Evolutionary conservation across 2,888 invertebrate species (phyloP), one percentile per base, ranked within the genome.

Genomic region (Pemphredon lugubris): DNA sequence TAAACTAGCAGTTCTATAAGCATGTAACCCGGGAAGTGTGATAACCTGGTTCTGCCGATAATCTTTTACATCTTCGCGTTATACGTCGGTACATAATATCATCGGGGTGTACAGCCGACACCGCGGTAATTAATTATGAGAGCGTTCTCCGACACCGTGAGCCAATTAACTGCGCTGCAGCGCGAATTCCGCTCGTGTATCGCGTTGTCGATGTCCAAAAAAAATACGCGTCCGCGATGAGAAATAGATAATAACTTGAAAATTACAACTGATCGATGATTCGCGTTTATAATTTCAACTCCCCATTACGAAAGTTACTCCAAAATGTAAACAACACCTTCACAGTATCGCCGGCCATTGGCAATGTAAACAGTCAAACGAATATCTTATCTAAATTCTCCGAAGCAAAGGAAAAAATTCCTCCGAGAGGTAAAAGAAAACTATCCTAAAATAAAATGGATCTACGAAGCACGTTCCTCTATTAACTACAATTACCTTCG

Each of bases 111-210:
- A 65, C 14, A 61, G 42, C 21, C 61, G 65, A 74, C 74, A 61
- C 51, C 50, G 14, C 16, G 20, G 65, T 64, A 79, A 77, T 79
- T 79, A 79, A 80, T 79, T 73, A 59, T 58, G 53, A 45, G 66
- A 54, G 55, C 61, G 61, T 54, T 45, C 50, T 42, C 39, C 50
- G 73, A 61, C 60, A 65, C 66, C 70, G 57, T 58, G 50, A 64
- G 68, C 63, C 68, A 79, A 79, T 77, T 79, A 79, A 68, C 60
- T 53, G 34, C 48, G 30, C 42, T 13, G 55, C 14, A 47, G 30
- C 42, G 7, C 40, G 5, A 32, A 21, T 14, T 9, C n/a, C 7
- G 26, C 42, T 34, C n/a, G 21, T 48, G 20, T 23, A 7, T n/a
- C 30, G 45, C 16, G 37, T 18, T 32, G 37, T 61, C 39, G 45